Conservation (phyloP, 92 coral and sea anemone species). For the Blastomussa wellsi region DNA sequence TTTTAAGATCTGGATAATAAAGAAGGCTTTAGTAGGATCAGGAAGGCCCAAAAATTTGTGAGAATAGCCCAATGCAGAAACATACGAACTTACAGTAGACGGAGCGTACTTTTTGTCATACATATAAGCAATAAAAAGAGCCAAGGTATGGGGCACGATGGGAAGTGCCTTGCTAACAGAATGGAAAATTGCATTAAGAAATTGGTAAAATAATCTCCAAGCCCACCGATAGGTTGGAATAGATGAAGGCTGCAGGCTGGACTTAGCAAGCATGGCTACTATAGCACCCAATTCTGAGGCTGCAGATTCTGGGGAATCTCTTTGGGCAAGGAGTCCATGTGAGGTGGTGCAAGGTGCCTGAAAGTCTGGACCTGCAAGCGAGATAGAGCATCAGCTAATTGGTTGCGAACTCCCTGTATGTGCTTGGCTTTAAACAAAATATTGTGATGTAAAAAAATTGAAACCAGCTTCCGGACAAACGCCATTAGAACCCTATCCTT, state of each 20-base stretch:
- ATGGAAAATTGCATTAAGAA: neutral
- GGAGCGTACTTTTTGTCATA: constrained; percentile 43
- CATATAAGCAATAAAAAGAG: constrained; percentile 56
- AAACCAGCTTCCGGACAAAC: constrained; percentile 60
- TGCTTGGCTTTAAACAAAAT: constrained; percentile 69
- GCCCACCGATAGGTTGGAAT: no score
- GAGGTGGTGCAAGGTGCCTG: constrained; percentile 25
- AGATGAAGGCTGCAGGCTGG: constrained; percentile 63
- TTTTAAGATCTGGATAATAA: constrained; percentile 57
- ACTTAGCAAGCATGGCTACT: constrained; percentile 28
- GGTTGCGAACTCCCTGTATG: constrained; percentile 55
- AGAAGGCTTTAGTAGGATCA: constrained; percentile 60
- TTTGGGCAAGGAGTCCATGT: constrained; percentile 41
- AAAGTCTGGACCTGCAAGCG: constrained; percentile 67
- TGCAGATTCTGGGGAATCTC: constrained; percentile 48
- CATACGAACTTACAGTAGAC: constrained; percentile 53
- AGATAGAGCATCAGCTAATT: constrained; percentile 59
- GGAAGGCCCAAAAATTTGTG: constrained; percentile 50
- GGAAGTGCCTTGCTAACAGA: constrained; percentile 21
- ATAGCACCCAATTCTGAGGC: constrained; percentile 50
- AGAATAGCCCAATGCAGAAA: constrained; percentile 62
- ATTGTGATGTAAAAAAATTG: constrained; percentile 45
- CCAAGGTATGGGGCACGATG: constrained; percentile 43
- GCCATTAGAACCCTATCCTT: constrained; percentile 50
- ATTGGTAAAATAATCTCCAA: constrained; percentile 45